phyloP scores from a whole-genome alignment of 2,888 invertebrate genomes.

The Orchesella flavescens region DNA sequence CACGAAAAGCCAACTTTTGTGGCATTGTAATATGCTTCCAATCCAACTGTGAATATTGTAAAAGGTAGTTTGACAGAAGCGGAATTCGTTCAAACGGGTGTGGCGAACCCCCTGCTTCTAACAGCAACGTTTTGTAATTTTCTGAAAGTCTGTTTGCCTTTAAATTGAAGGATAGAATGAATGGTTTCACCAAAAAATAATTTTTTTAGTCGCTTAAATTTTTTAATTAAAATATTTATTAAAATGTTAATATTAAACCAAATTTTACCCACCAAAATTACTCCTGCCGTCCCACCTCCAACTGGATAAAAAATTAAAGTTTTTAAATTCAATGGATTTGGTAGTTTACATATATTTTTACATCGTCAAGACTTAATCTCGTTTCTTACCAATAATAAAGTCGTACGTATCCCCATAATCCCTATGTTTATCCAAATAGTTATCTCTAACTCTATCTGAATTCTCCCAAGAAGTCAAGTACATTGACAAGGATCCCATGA shows the following conservation, averaged over 20 bases:
- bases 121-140: slow-evolving; percentile 30
- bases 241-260: too few species aligned
- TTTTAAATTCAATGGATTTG: too few species aligned
- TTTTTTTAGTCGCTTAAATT: too few species aligned
- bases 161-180: too few species aligned
- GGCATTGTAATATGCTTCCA: slow-evolving; percentile 51
- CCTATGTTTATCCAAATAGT: slow-evolving; percentile 47
- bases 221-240: too few species aligned
- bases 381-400: slow-evolving; percentile 57
- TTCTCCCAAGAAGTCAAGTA: slow-evolving; percentile 63
- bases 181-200: too few species aligned
- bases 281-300: slow-evolving; percentile 45
- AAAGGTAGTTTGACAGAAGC: slow-evolving; percentile 28
- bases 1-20: slow-evolving; percentile 25
- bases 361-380: too few species aligned
- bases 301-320: not conserved
- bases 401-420: slow-evolving; percentile 61
- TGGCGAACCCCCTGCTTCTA: slow-evolving; percentile 41
- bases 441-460: slow-evolving; percentile 53
- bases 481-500: slow-evolving; percentile 55
- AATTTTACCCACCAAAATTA: too few species aligned
- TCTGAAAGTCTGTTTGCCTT: slow-evolving; percentile 41
- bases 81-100: slow-evolving; percentile 46
- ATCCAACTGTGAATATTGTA: slow-evolving; percentile 28
- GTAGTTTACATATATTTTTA: too few species aligned